Evolutionary conservation across 2,888 invertebrate species (phyloP).

Genomic region (Latheticus oryzae): DNA sequence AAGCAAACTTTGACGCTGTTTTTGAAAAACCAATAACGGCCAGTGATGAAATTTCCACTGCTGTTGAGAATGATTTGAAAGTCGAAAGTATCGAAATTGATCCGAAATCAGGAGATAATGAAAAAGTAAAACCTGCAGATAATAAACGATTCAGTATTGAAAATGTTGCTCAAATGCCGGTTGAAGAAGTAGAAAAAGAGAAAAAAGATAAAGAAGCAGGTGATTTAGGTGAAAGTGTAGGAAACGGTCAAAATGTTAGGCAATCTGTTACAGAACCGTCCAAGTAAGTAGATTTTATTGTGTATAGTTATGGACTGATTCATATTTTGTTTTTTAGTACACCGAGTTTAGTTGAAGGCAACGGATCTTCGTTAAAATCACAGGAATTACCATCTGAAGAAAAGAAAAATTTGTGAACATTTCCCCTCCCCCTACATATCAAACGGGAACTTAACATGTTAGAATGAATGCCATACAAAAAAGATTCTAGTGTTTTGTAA

Average conservation of each 20-base stretch:
- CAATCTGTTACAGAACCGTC: conserved; percentile 50
- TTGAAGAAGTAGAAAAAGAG: conserved; percentile 3
- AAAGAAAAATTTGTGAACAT: conserved; percentile 54
- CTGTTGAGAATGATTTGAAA: conserved; percentile 51
- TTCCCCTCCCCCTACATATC: conserved; percentile 59
- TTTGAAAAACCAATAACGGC: too few relatives aligned
- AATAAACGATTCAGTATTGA: conserved; percentile 42
- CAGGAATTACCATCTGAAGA: conserved; percentile 24
- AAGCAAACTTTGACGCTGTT: conserved; percentile 52
- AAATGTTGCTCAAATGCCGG: conserved; percentile 41
- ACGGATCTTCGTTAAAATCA: conserved; percentile 24
- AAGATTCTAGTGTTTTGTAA: conserved; percentile 61
- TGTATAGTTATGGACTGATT: neutral
- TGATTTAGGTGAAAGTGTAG: conserved; percentile 30
- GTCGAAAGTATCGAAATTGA: conserved; percentile 52
- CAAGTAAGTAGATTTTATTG: conserved; percentile 50
- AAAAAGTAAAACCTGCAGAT: conserved; percentile 34
- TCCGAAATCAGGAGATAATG: conserved; percentile 34
- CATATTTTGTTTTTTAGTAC: conserved; percentile 20
- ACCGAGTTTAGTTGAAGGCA: conserved; percentile 32
- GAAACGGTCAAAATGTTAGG: conserved; percentile 20
- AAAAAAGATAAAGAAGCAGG: conserved; percentile 19
- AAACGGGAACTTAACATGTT: conserved; percentile 56
- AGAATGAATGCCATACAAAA: conserved; percentile 59
- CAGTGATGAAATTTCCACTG: conserved; percentile 7